phyloP scores from a whole-genome alignment of 2,888 invertebrate species.

The Cataglyphis livida region DNA sequence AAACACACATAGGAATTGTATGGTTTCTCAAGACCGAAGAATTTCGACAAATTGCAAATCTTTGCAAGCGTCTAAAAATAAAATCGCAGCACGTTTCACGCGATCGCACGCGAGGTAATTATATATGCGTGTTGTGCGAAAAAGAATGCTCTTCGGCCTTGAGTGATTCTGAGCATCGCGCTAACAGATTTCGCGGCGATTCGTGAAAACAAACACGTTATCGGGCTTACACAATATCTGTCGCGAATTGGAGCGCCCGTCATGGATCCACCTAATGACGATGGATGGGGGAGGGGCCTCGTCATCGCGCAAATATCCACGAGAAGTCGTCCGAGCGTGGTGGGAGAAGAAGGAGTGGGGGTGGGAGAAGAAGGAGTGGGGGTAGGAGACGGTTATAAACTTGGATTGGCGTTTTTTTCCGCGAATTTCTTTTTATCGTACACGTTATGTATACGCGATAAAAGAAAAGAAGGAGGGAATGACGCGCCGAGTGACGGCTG shows the following conservation, averaged over 20 bases:
- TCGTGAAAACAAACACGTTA: slow-evolving; percentile 33
- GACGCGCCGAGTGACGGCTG: slow-evolving; percentile 54
- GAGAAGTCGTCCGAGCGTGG: slow-evolving; percentile 3
- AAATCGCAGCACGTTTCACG: neutral
- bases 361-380: neutral
- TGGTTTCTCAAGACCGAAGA: neutral
- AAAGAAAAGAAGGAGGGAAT: slow-evolving; percentile 40
- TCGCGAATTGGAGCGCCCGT: slow-evolving; percentile 48
- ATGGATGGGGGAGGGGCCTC: slow-evolving; percentile 6
- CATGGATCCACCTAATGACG: slow-evolving; percentile 49
- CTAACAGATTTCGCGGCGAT: slow-evolving; percentile 49
- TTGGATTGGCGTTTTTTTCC: slow-evolving; percentile 45
- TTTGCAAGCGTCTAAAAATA: neutral
- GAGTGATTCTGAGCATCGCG: neutral
- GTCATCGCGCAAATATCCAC: slow-evolving; percentile 61
- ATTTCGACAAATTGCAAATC: neutral
- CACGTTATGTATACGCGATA: slow-evolving; percentile 4
- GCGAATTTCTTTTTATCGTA: slow-evolving; percentile 60
- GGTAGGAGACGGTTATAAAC: slow-evolving; percentile 23
- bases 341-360: neutral
- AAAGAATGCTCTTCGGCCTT: slow-evolving; percentile 22
- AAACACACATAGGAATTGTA: neutral
- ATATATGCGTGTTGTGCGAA: neutral
- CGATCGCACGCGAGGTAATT: slow-evolving; percentile 18
- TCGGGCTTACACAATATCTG: slow-evolving; percentile 45